Base-by-base conservation (phyloP, 2,888 invertebrate genomes). In the Drosophila phalerata region DNA sequence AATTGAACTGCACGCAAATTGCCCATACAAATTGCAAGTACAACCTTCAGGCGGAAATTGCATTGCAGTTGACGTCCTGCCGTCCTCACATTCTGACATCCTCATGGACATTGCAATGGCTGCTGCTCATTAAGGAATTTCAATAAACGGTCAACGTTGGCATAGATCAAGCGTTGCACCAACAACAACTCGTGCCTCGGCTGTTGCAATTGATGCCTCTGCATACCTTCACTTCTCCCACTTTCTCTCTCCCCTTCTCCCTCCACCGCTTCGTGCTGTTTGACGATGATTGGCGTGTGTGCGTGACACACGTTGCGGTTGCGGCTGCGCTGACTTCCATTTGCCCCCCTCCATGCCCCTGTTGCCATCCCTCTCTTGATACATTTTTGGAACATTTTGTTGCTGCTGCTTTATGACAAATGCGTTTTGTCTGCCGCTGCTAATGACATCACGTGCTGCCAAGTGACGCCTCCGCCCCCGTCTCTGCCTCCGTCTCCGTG, bases 381-480 rank as follows among this genome's bases (percentile, higher is more conserved):
- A 43, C 22, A 60, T 76, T 76, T 76, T 72, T 48, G 51, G 63
- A 45, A 58, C 65, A 65, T 65, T 76, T 76, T 45, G 73, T 56
- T 28, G 25, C 15, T 55, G 56, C 45, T 34, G 73, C 70, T 77
- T 82, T 83, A 84, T 83, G 84, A 83, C 84, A 84, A 83, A 83
- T 83, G 82, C 79, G 78, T 73, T 73, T 70, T 55, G 81, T 63
- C 77, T 68, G 76, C 58, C 53, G 34, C 49, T 78, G 74, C 85
- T 85, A 85, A 85, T 85, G 87, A 85, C 85, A 85, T 86, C 85
- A 86, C 87, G 85, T 85, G 85, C 86, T 73, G 82, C 71, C 69
- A 64, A 52, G 51, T 55, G 53, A 69, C 13, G 40, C 38, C 34
- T 47, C 52, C 32, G 13, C 9, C 19, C 28, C 9, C 9, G 11